Evolutionary conservation across 1,140 invertebrate genomes (phyloP), one percentile per base, ranked within the genome.

Genomic region (Heliconius melpomene): DNA sequence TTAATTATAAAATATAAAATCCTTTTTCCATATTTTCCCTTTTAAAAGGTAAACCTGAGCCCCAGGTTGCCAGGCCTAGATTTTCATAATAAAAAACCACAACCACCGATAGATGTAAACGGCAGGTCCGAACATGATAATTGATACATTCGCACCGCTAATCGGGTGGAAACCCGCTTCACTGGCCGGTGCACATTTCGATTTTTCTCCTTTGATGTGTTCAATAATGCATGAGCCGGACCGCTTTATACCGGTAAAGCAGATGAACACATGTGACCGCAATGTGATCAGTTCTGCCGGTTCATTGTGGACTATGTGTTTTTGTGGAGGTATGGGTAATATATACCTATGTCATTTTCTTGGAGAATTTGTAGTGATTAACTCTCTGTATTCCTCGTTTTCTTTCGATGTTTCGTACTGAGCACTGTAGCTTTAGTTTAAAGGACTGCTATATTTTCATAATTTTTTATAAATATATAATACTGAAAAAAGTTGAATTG

Each of bases 131-230:
- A 83, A 92, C 84, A 84, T 86, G 88, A 88, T 91, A 91, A 92
- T 94, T 94, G 87, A 93, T 91, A 91, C 85, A 87, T 87, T 87
- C 86, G 83, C 86, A 87, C 70, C 73, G 89, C 81, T 92, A 94
- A 94, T 93, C 92, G 90, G 79, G 78, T 80, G 92, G 91, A 93
- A 94, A 94, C 90, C 88, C 91, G 84, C 89, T 91, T 92, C 89
- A 90, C 92, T 91, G 82, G 87, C 87, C 91, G 87, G 26, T 94
- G 92, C 85, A 91, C 92, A 93, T 91, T 93, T 89, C 91, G 90
- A 94, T 94, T 94, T 94, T 94, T 94, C 92, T 94, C 90, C 92
- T 94, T 94, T 94, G 92, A 94, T 94, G 91, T 94, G 91, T 93
- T 92, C 88, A 93, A 91, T 93, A 94, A 92, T 92, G 90, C 91